These are phyloP conservation scores for Diarsia mendica DNA, from an alignment of 2,888 invertebrate genomes.

Conservation along the genomic window DNA sequence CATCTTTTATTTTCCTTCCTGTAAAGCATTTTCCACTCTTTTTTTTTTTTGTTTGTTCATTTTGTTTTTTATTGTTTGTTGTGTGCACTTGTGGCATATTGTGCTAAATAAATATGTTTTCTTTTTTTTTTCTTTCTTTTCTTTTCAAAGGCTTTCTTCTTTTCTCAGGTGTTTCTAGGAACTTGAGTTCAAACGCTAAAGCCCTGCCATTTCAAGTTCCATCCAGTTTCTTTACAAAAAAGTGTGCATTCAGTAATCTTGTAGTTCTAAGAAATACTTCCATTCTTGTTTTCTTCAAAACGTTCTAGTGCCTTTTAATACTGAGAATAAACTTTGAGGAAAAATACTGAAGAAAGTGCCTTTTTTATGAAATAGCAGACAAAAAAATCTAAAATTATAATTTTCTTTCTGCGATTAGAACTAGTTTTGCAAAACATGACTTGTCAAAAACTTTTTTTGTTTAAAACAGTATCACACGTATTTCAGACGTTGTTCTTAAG, in stretches of 20 bases:
- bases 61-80: too few species aligned
- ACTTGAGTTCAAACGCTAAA: constrained; percentile 30
- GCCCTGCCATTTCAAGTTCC: constrained; percentile 25
- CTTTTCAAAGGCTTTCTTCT: neutral
- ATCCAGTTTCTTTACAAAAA: constrained; percentile 25
- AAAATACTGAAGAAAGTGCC: neutral
- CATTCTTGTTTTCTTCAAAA: constrained; percentile 19
- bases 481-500: neutral
- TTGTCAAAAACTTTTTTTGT: neutral
- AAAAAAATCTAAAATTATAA: neutral
- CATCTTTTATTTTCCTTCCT: neutral
- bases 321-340: constrained; percentile 9
- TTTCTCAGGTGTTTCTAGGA: constrained; percentile 17
- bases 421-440: neutral
- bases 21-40: neutral
- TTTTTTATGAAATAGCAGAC: neutral
- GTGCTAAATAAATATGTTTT: too few species aligned
- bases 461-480: neutral
- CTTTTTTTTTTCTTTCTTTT: too few species aligned
- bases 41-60: too few species aligned
- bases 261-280: constrained; percentile 29
- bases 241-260: constrained; percentile 18
- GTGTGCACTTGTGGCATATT: too few species aligned
- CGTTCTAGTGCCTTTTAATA: neutral
- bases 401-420: neutral